A percentile compares a stretch with the other conserved stretches of the same genome.
Evolutionary conservation across 2,113 vertebrate species (phyloP).

Genomic region (Baryphthengus martii): DNA sequence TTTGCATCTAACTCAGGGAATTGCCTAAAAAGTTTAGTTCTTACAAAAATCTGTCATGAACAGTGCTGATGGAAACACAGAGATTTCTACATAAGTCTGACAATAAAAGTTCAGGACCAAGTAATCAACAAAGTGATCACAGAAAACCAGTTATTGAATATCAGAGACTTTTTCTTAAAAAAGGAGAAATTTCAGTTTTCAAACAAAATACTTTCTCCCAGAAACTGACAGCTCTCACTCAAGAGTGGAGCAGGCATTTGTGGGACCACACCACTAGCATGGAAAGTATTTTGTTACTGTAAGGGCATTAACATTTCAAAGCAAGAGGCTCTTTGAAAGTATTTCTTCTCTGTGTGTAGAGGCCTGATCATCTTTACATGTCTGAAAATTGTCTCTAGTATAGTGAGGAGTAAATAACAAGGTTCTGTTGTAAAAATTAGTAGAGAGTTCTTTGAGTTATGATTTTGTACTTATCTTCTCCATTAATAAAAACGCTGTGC

Average conservation of each 20-base stretch:
- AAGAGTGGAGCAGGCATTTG: not conserved
- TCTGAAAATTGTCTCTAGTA: not conserved
- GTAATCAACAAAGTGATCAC: not conserved
- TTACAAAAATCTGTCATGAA: not conserved
- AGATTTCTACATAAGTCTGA: not conserved
- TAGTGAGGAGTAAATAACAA: not conserved
- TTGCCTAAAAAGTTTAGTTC: not conserved
- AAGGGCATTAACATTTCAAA: not conserved
- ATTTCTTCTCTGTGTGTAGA: not conserved
- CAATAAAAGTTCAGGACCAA: not conserved
- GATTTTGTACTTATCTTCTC: conserved; percentile 18
- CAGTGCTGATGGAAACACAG: not conserved
- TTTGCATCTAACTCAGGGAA: not conserved
- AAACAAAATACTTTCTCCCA: not conserved
- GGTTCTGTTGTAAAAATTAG: conserved; percentile 24
- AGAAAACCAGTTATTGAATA: not conserved
- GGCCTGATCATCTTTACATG: not conserved
- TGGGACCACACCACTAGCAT: not conserved
- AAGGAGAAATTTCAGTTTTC: not conserved
- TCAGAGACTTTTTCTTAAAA: not conserved
- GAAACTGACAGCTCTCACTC: not conserved
- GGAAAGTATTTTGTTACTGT: not conserved
- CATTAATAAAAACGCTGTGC: not conserved
- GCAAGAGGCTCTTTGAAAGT: not conserved
- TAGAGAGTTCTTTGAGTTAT: conserved; percentile 7